These are phyloP conservation scores for Dorcus hopei DNA, from an alignment of 2,888 invertebrate genomes.

Conservation along the genomic window DNA sequence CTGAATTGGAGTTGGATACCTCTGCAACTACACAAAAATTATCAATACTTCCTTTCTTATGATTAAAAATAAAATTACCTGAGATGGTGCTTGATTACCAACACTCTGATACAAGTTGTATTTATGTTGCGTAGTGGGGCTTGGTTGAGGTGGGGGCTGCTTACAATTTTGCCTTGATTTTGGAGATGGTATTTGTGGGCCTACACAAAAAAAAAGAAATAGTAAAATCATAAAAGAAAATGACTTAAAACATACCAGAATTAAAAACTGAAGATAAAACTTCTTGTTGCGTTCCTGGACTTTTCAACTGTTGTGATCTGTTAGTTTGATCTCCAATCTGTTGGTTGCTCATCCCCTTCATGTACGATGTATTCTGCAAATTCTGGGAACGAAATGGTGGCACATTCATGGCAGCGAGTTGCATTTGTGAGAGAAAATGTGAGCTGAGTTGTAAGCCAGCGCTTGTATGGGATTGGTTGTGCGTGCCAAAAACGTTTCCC, in stretches of 20 bases:
- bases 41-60: conserved; percentile 3
- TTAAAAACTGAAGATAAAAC: conserved; percentile 57
- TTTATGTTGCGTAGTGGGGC: conserved; percentile 55
- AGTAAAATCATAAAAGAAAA: background rate
- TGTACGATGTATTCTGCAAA: conserved; percentile 51
- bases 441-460: conserved; percentile 52
- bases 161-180: conserved; percentile 55
- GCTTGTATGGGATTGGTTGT: conserved; percentile 48
- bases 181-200: conserved; percentile 58
- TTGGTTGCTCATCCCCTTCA: conserved; percentile 44
- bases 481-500: conserved; percentile 51
- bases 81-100: conserved; percentile 49
- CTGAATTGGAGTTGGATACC: conserved; percentile 55
- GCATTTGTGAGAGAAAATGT: conserved; percentile 59
- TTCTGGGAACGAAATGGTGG: conserved; percentile 63
- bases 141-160: conserved; percentile 56
- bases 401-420: conserved; percentile 61
- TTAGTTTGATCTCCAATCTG: conserved; percentile 39
- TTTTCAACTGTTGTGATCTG: conserved; percentile 56
- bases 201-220: conserved; percentile 21
- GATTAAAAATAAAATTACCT: conserved; percentile 38
- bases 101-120: conserved; percentile 54
- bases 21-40: conserved; percentile 34
- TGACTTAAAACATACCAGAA: conserved; percentile 45
- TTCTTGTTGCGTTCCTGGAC: conserved; percentile 52